phyloP scores from a whole-genome alignment of 2,888 invertebrate genomes.

The Agrilus cyanescens region DNA sequence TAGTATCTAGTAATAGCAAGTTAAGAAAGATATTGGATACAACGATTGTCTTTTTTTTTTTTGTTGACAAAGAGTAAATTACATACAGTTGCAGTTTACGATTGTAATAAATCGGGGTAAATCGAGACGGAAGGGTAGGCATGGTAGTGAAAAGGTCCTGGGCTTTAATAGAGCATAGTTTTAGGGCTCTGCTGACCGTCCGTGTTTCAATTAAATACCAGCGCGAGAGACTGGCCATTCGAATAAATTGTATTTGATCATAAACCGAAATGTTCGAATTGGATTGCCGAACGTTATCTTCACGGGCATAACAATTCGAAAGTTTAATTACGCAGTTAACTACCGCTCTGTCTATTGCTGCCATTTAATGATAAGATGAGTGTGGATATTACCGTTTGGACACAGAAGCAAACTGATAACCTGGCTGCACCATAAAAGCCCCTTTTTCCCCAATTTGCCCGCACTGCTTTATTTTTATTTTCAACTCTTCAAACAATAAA shows the following conservation, averaged over 20 bases:
- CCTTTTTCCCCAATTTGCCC: too few species aligned
- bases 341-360: slow-evolving; percentile 29
- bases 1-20: too few species aligned
- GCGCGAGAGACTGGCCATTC: slow-evolving; percentile 12
- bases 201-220: slow-evolving; percentile 15
- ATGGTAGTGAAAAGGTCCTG: too few species aligned
- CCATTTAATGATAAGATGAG: slow-evolving; percentile 29
- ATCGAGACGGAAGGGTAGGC: too few species aligned
- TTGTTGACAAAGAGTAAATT: too few species aligned
- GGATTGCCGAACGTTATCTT: slow-evolving; percentile 29
- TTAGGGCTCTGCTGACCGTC: slow-evolving; percentile 3
- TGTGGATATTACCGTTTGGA: slow-evolving; percentile 1
- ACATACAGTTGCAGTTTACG: too few species aligned
- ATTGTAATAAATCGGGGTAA: too few species aligned
- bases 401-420: too few species aligned
- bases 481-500: too few species aligned
- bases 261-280: slow-evolving; percentile 30
- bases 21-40: slow-evolving; percentile 3
- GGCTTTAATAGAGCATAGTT: slow-evolving; percentile 1
- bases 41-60: neutral
- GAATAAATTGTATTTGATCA: slow-evolving; percentile 31
- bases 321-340: slow-evolving; percentile 34
- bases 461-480: too few species aligned
- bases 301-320: slow-evolving; percentile 29
- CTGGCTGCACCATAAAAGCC: too few species aligned